Percentiles rank a stretch among this genome's conserved stretches.
These are phyloP conservation scores for Parnassius mnemosyne DNA, from an alignment of 2,888 invertebrate species.

Conservation along the genomic window DNA sequence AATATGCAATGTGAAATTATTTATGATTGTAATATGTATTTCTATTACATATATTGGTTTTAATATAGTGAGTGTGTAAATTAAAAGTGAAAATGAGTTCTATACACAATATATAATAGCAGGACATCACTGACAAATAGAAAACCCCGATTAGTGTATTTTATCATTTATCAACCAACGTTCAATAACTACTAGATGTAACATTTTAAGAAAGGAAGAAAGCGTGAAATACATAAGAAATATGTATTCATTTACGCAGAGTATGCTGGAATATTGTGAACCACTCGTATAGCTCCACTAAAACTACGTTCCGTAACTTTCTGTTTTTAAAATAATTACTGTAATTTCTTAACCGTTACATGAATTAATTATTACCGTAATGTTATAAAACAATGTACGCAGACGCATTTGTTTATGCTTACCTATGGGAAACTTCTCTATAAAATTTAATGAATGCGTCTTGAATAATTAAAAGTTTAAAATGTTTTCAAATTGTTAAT, in stretches of 20 bases:
- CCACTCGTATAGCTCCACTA: slow-evolving; percentile 20
- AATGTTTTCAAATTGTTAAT: not conserved
- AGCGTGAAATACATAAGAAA: too few species aligned
- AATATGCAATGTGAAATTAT: slow-evolving; percentile 11
- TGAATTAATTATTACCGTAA: slow-evolving; percentile 49
- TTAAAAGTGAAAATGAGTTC: too few species aligned
- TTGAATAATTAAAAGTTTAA: slow-evolving; percentile 28
- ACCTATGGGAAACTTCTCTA: slow-evolving; percentile 52
- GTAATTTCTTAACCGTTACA: slow-evolving; percentile 45
- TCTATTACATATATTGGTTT: too few species aligned
- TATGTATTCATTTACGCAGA: too few species aligned
- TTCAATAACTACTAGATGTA: too few species aligned
- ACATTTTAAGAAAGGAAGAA: too few species aligned
- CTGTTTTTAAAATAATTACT: slow-evolving; percentile 44
- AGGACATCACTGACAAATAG: too few species aligned
- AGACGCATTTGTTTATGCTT: slow-evolving; percentile 43
- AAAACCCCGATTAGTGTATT: too few species aligned
- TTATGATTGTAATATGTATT: not conserved
- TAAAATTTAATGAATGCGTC: slow-evolving; percentile 36
- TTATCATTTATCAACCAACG: too few species aligned
- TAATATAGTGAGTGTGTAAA: too few species aligned
- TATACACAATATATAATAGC: too few species aligned
- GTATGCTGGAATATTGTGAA: too few species aligned
- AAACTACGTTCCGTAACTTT: slow-evolving; percentile 39
- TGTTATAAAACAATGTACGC: slow-evolving; percentile 41